These are phyloP conservation scores for Mechanitis messenoides DNA, from an alignment of 2,888 invertebrate genomes.

Conservation along the genomic window DNA sequence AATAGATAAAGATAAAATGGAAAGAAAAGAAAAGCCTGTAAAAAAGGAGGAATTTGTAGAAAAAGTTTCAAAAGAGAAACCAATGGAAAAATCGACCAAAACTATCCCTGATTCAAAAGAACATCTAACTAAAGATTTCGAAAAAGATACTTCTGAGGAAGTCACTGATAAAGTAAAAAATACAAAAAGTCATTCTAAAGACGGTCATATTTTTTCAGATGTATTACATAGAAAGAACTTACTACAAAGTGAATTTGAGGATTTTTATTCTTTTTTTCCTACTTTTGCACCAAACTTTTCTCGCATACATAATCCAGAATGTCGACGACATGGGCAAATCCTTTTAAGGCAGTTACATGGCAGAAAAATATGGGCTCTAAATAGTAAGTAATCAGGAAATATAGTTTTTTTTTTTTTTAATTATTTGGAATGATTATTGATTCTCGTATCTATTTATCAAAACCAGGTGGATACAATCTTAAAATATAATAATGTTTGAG, in stretches of 20 bases:
- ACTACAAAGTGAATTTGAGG: conserved; percentile 76
- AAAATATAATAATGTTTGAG: no score
- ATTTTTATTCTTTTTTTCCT: conserved; percentile 79
- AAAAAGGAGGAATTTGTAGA: conserved; percentile 15
- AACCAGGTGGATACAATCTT: not conserved
- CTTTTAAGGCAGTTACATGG: conserved; percentile 81
- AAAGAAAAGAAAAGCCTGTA: conserved; percentile 17
- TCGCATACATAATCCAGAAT: conserved; percentile 78
- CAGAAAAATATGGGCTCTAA: conserved; percentile 82
- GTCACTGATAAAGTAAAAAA: conserved; percentile 15
- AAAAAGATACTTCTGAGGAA: conserved; percentile 14
- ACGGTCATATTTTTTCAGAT: conserved; percentile 52
- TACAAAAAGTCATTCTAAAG: conserved; percentile 39
- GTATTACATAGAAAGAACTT: conserved; percentile 62
- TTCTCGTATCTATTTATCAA: not conserved
- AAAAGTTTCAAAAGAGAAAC: conserved; percentile 18
- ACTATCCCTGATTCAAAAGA: conserved; percentile 10
- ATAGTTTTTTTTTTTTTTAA: no score
- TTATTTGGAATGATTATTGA: not conserved
- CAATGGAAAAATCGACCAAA: conserved; percentile 13
- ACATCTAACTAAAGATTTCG: conserved; percentile 8
- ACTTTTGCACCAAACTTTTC: conserved; percentile 83
- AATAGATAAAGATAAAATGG: no score
- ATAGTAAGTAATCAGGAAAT: conserved; percentile 76
- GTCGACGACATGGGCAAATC: conserved; percentile 82